Evolutionary conservation across 2,797 vertebrate genomes (phyloP).

Genomic region (Halcyon smyrnensis): DNA sequence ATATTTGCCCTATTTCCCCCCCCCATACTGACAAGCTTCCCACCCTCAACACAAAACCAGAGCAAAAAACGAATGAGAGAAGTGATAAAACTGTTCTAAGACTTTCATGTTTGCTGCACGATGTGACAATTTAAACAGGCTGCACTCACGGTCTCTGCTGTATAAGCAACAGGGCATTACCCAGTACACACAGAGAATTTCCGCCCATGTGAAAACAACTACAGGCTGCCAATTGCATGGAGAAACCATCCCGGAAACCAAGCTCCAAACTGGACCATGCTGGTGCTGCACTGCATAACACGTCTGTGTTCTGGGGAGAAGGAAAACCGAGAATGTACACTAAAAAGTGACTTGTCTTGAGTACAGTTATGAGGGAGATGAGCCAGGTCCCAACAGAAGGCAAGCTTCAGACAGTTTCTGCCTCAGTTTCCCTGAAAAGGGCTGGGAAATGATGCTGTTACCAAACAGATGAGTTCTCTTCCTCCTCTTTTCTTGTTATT

Average conservation of each 20-base stretch:
- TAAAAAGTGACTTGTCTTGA: background rate
- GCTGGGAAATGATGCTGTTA: background rate
- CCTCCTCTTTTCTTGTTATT: background rate
- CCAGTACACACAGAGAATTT: background rate
- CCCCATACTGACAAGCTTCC: background rate
- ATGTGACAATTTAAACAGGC: background rate
- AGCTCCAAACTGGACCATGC: background rate
- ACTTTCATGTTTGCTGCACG: background rate
- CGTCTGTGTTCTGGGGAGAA: background rate
- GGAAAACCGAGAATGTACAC: background rate
- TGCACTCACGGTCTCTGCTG: background rate
- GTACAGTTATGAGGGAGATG: accelerated
- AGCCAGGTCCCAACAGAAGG: background rate
- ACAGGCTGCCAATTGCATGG: accelerated
- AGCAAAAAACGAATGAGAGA: background rate
- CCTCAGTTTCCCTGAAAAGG: background rate
- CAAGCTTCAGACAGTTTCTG: background rate
- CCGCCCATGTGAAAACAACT: background rate
- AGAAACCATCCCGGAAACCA: background rate
- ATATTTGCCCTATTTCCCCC: background rate
- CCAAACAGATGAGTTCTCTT: background rate
- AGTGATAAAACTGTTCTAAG: background rate
- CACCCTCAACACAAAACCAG: background rate
- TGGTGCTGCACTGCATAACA: background rate
- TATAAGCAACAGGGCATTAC: background rate